Base-by-base conservation (phyloP, 37 sponge, comb jelly and placozoan species). In the Hexactinellida sp. region DNA sequence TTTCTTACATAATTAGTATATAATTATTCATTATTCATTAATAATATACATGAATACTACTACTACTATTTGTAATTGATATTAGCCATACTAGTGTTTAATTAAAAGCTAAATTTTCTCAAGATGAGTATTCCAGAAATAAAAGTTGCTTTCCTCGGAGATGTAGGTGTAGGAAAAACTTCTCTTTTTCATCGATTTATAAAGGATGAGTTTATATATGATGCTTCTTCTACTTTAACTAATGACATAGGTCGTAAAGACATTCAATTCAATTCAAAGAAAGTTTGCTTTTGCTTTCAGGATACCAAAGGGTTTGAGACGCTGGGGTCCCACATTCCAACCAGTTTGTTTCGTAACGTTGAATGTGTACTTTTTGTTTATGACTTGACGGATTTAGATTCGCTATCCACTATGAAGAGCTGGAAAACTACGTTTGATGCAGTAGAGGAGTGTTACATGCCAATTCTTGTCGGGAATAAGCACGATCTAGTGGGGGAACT, bases 121-220 rank as follows among this genome's bases (percentile, higher is more conserved):
- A 25, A 28, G 5, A 63, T 63, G 76, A 63, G 76, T 63, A 63
- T 63, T 63, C 76, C 76, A 32, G 76, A 63, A n/a, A n/a, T 63
- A 21, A 63, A 63, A n/a, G 30, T 63, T 5, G 34, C 76, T 32
- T 28, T 63, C 13, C 76, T 63, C 13, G 76, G 76, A 10, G 76
- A 63, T 63, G 76, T 63, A 7, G 76, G 76, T 3, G 76, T 63
- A 28, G 76, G 76, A 23, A 63, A 63, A n/a, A 63, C 76, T 63
- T 63, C 76, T 63, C 76, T 63, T n/a, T 63, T 63, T 7, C 76
- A 63, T 63, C 76, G 76, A 10, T 63, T 63, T n/a, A 63, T 63
- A 10, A 63, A n/a, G 21, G 76, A 63, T 63, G 30, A 63, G 25
- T 63, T 63, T 63, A 32, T 63, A 7, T 63, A 23, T 23, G 76